Conservation (phyloP, 2,797 vertebrate genomes). For the Otolemur crassicaudatus region DNA sequence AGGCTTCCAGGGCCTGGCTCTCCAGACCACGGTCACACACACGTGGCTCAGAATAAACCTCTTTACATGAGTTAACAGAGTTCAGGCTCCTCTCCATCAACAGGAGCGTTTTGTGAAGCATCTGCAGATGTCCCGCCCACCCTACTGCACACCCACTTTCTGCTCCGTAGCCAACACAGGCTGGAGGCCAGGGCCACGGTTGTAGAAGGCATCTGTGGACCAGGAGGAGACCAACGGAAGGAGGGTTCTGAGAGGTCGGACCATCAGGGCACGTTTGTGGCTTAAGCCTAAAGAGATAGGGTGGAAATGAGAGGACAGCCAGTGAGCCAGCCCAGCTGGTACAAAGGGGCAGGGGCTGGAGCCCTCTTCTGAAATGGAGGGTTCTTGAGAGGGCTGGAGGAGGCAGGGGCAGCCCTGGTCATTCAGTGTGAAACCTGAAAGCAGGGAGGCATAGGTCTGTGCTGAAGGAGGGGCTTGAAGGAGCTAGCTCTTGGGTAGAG, state of each 20-base stretch:
- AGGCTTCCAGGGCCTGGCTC: neutral
- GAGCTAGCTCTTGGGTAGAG: neutral
- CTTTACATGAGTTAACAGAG: neutral
- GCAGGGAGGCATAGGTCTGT: accelerated
- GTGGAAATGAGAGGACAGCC: neutral
- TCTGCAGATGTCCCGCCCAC: neutral
- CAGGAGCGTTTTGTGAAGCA: neutral
- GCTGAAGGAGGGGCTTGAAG: neutral
- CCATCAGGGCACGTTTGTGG: no score
- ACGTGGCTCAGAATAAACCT: neutral
- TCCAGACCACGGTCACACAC: no score
- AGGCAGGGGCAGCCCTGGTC: neutral
- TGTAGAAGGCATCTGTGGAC: neutral
- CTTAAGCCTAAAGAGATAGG: no score
- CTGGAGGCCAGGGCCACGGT: no score
- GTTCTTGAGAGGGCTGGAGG: neutral
- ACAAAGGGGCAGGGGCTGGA: no score
- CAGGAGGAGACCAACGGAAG: neutral
- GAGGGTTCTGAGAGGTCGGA: neutral
- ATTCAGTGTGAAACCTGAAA: neutral
- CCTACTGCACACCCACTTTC: neutral
- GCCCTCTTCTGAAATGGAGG: neutral
- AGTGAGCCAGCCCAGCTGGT: neutral
- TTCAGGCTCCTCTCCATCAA: neutral
- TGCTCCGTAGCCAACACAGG: no score